Evolutionary conservation across 2,888 invertebrate genomes (phyloP).

Genomic region (Agrotis ipsilon): DNA sequence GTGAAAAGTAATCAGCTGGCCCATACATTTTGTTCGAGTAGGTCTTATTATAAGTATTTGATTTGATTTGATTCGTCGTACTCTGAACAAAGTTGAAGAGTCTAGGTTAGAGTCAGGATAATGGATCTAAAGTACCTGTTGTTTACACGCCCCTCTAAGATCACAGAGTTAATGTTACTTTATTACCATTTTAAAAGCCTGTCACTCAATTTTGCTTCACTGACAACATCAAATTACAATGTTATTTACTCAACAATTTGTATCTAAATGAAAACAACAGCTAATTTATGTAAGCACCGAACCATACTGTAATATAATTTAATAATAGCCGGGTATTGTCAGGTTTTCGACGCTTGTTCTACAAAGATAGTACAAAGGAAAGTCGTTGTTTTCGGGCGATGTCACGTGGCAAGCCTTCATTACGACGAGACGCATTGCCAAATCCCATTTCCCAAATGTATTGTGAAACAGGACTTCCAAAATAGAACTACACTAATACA

Average conservation of each 20-base stretch:
- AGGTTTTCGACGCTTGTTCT: conserved; percentile 23
- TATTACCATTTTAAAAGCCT: not conserved
- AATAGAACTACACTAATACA: not conserved
- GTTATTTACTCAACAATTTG: conserved; percentile 27
- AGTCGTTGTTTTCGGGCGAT: conserved; percentile 18
- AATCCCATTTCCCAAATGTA: conserved; percentile 41
- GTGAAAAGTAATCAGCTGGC: too few relatives aligned
- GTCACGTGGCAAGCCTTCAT: conserved; percentile 47
- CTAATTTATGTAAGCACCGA: conserved; percentile 38
- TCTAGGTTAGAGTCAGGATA: too few relatives aligned
- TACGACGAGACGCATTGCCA: conserved; percentile 36
- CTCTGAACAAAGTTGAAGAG: too few relatives aligned
- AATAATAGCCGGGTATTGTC: conserved; percentile 31
- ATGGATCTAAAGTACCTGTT: not conserved
- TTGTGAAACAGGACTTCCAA: conserved; percentile 22
- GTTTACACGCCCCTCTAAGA: not conserved
- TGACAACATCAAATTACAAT: conserved; percentile 27
- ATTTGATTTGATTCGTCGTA: too few relatives aligned
- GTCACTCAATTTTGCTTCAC: not conserved
- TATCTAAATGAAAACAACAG: conserved; percentile 34
- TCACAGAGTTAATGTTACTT: not conserved
- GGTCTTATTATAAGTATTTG: too few relatives aligned
- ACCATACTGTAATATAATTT: conserved; percentile 21
- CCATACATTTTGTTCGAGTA: too few relatives aligned
- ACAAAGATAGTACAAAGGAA: conserved; percentile 27